Evolutionary conservation across 37 sponge, comb jelly and placozoan species (phyloP), one percentile per base, ranked within the genome.

Genomic region (Crambe crambe): DNA sequence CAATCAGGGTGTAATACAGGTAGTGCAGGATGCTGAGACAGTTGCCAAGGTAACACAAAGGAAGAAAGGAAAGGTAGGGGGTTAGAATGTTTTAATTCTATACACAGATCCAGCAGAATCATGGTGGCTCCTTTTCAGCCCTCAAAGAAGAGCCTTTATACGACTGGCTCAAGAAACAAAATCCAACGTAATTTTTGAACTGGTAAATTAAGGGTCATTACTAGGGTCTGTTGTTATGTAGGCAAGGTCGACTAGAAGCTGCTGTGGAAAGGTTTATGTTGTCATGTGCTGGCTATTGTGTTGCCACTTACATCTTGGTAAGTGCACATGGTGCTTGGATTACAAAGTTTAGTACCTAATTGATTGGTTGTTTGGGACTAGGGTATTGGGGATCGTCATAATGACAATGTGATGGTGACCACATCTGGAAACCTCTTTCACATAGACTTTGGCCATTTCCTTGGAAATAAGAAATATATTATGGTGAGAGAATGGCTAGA

Each of bases 371-470:
- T 22, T 60, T 30, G 4, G 30, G 5, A 30, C 2, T 56, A 91
- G 92, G 96, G 96, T 47, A 96, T 96, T 68, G 96, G 96, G 38
- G 96, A 96, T 78, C 87, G 96, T 35, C 96, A 96, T 58, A 96
- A 96, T 65, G 96, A 96, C 87, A 96, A 96, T 80, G 89, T 96
- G 67, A 92, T 96, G 93, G 90, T 97, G 36, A 92, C 95, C 63
- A 81, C 84, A 21, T 80, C 80, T 37, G 98, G 98, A 0, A 93
- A 90, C 76, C 91, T 95, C 65, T 94, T 97, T 62, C 98, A 97
- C 76, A 97, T 97, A 42, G 98, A 97, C 76, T 97, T 97, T 88
- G 98, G 98, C 34, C 98, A 97, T 65, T 97, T 97, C 75, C 88
- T 97, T 3, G 98, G 98, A 2, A 90, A 97, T 79, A 90, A 73